Evolutionary conservation across 2,888 invertebrate species (phyloP).

Genomic region (Eupithecia pulchellata): DNA sequence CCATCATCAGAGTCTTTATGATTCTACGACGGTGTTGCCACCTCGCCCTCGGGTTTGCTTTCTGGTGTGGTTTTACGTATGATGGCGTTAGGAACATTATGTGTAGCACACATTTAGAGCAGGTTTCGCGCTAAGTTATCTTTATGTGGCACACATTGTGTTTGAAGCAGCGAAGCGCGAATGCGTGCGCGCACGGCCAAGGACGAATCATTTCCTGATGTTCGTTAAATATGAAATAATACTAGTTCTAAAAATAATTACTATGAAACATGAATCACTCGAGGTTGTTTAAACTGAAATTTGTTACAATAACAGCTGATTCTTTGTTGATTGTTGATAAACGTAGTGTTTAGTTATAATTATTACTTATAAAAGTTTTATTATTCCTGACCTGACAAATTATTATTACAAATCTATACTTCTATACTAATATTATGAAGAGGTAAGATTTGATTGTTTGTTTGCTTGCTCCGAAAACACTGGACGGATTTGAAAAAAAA

Average conservation of each 20-base stretch:
- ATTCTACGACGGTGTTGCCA: background rate
- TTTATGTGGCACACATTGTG: background rate
- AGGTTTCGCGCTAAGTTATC: background rate
- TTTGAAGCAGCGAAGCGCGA: conserved; percentile 49
- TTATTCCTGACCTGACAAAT: background rate
- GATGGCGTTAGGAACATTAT: background rate
- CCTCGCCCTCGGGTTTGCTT: background rate
- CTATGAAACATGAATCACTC: background rate
- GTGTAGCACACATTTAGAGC: background rate
- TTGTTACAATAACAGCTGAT: background rate
- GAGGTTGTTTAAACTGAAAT: background rate
- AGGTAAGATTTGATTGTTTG: too few species aligned
- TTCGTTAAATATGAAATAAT: conserved; percentile 18
- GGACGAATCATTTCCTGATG: conserved; percentile 44
- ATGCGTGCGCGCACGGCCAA: conserved; percentile 54
- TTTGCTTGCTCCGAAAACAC: too few species aligned
- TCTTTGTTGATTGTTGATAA: conserved; percentile 1
- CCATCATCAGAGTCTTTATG: background rate
- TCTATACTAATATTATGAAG: too few species aligned
- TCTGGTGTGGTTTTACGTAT: background rate
- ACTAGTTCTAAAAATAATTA: conserved; percentile 10
- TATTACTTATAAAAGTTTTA: too few species aligned
- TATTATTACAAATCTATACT: background rate
- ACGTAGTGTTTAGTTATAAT: too few species aligned
- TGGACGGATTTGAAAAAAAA: too few species aligned